phyloP scores from a whole-genome alignment of 2,797 vertebrate genomes.

The Gallinago nigripennis region DNA sequence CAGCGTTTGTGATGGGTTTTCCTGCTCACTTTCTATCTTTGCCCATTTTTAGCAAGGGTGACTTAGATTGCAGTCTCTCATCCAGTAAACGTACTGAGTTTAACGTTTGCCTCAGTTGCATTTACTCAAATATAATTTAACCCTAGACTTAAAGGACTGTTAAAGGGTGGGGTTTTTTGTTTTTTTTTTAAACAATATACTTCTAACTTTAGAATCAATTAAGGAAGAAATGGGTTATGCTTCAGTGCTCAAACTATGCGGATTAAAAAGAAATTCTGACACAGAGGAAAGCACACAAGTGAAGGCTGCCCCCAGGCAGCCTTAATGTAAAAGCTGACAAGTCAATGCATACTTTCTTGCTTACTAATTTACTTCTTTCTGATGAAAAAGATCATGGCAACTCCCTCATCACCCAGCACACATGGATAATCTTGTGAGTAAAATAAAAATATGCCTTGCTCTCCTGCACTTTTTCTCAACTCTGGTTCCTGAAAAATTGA shows the following conservation, averaged over 20 bases:
- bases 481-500: background rate
- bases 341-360: background rate
- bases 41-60: background rate
- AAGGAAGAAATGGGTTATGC: constrained; percentile 17
- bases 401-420: background rate
- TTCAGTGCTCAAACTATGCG: background rate
- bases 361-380: background rate
- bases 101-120: background rate
- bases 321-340: constrained; percentile 17
- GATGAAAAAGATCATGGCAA: background rate
- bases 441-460: background rate
- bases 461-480: constrained; percentile 11
- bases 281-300: background rate
- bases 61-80: background rate
- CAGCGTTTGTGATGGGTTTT: background rate
- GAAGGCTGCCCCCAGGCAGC: background rate
- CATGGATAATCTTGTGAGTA: background rate
- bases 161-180: background rate
- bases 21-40: background rate
- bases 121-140: background rate
- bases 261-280: constrained; percentile 20
- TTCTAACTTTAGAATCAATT: constrained; percentile 10
- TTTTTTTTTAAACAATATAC: background rate
- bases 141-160: background rate
- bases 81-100: background rate